phyloP scores from a whole-genome alignment of 2,797 vertebrate genomes.

The Rousettus madagascariensis region DNA sequence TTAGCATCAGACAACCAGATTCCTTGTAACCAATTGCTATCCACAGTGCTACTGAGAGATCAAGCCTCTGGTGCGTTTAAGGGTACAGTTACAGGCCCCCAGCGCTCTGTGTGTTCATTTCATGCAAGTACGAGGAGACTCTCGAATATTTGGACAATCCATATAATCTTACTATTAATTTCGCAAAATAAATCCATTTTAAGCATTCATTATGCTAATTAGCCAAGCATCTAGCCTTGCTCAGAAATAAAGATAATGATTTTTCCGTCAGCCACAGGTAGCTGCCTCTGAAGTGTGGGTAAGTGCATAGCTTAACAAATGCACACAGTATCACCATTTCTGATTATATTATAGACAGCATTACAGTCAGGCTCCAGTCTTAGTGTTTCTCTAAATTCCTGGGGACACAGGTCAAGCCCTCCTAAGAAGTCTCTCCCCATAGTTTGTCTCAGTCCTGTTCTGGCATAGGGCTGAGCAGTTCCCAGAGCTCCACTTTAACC shows the following conservation, averaged over 20 bases:
- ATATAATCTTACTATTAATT: neutral
- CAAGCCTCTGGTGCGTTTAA: neutral
- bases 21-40: neutral
- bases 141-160: neutral
- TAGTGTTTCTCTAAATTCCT: neutral
- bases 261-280: too few relatives aligned
- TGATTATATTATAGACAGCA: neutral
- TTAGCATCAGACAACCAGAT: neutral
- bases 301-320: neutral
- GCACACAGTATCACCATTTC: neutral
- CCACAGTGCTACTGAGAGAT: neutral
- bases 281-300: neutral
- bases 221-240: neutral
- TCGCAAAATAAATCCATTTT: neutral
- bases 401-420: neutral
- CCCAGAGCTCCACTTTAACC: neutral
- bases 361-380: neutral
- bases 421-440: neutral
- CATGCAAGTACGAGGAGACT: neutral
- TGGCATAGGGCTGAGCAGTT: rapidly evolving
- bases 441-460: neutral
- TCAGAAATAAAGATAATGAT: neutral
- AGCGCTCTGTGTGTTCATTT: neutral
- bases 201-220: neutral
- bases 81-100: neutral